Conservation (phyloP, 2,113 vertebrate genomes). For the Pseudorhombus dupliciocellatus region DNA sequence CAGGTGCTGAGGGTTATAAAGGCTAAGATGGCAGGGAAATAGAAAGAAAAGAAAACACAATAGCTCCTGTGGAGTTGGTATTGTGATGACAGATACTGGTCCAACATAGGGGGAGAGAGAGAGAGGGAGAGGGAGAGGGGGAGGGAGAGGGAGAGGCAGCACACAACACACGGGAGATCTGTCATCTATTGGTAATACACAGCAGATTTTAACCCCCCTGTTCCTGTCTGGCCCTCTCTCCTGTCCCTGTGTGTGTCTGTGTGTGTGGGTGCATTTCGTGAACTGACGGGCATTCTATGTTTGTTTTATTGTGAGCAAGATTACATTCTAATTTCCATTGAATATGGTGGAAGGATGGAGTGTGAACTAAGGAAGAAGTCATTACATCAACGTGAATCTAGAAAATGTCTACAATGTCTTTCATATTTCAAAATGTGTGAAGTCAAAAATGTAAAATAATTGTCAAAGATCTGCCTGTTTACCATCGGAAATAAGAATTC, state of each 20-base stretch:
- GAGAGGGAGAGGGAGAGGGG: background rate
- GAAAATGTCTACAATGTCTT: too few relatives aligned
- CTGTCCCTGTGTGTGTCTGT: background rate
- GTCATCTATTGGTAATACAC: conserved; percentile 55
- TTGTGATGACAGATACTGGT: conserved; percentile 6
- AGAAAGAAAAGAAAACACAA: background rate
- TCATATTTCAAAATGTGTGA: too few relatives aligned
- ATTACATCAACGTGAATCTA: too few relatives aligned
- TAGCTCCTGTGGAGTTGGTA: background rate
- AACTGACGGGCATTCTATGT: too few relatives aligned
- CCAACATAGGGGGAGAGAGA: background rate
- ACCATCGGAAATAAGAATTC: too few relatives aligned
- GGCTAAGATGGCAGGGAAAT: background rate
- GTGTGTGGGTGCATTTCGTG: background rate
- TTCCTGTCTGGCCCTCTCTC: conserved; percentile 27
- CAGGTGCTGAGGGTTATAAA: background rate
- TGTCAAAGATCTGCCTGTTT: too few relatives aligned
- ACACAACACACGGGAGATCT: conserved; percentile 18
- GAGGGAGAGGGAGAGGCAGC: background rate
- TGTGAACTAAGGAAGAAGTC: too few relatives aligned
- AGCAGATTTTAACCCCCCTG: conserved; percentile 46
- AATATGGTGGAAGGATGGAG: too few relatives aligned
- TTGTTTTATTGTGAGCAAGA: too few relatives aligned
- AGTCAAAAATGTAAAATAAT: too few relatives aligned
- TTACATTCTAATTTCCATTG: too few relatives aligned